A percentile compares a stretch with the other conserved stretches of the same genome.
Evolutionary conservation across 1,140 invertebrate species (phyloP).

Genomic region (Drosophila serrata): DNA sequence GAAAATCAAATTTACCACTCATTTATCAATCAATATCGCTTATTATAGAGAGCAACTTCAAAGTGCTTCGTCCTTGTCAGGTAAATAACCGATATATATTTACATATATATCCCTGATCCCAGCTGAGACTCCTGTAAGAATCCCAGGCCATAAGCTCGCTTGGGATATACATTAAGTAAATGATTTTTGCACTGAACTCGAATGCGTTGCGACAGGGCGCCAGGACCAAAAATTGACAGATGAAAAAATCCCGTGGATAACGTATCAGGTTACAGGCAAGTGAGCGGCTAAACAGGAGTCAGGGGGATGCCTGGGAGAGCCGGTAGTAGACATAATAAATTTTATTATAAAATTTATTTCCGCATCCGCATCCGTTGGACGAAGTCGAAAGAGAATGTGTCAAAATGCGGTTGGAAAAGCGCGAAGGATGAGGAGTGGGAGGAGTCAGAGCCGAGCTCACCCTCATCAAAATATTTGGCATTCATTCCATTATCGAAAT

Average conservation of each 20-base stretch:
- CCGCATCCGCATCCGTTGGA: constrained; percentile 26
- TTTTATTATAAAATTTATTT: constrained; percentile 84
- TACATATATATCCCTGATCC: constrained; percentile 42
- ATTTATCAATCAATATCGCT: constrained; percentile 81
- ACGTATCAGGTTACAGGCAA: constrained; percentile 78
- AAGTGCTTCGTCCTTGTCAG: constrained; percentile 72
- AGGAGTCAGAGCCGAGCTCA: constrained; percentile 18
- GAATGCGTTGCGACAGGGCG: constrained; percentile 54
- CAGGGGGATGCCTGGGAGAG: constrained; percentile 9
- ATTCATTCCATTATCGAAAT: constrained; percentile 84
- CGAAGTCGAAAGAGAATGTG: constrained; percentile 54
- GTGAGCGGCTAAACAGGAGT: constrained; percentile 40
- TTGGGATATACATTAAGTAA: constrained; percentile 70
- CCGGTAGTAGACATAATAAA: constrained; percentile 78
- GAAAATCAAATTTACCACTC: constrained; percentile 53
- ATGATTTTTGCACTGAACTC: constrained; percentile 68
- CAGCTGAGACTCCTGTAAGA: constrained; percentile 30
- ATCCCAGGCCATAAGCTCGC: constrained; percentile 20
- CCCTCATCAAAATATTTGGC: constrained; percentile 82
- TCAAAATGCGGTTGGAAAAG: constrained; percentile 77
- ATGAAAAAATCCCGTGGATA: constrained; percentile 58
- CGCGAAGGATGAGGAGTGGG: background rate
- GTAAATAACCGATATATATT: constrained; percentile 26
- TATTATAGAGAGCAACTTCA: constrained; percentile 64
- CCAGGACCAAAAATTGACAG: constrained; percentile 70